phyloP scores from a whole-genome alignment of 30 jellyfish, hydroid and myxozoan genomes.

The Mastigias papua region DNA sequence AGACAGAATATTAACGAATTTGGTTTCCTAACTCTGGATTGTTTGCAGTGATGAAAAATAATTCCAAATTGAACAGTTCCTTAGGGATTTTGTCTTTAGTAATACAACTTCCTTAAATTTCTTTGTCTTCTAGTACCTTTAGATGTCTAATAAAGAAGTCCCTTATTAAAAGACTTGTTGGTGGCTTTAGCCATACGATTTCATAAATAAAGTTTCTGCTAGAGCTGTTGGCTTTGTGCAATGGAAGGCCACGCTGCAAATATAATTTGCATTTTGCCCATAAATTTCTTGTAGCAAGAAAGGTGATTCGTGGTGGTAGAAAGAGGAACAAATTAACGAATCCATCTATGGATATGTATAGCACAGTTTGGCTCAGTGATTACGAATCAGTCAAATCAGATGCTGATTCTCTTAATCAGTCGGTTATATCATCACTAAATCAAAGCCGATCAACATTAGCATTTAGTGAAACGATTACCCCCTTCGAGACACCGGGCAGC shows the following conservation, averaged over 20 bases:
- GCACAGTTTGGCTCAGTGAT: slow-evolving; percentile 99
- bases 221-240: neutral
- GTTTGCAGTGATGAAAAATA: no score
- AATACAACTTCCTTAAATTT: no score
- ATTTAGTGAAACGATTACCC: slow-evolving; percentile 73
- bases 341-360: slow-evolving; percentile 91
- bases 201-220: neutral
- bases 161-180: no score
- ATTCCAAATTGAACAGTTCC: no score
- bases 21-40: no score
- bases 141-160: no score
- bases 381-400: slow-evolving; percentile 93
- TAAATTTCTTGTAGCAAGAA: slow-evolving; percentile 75
- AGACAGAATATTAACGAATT: no score
- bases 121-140: no score
- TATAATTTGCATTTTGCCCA: slow-evolving; percentile 55
- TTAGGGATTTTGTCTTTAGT: no score
- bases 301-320: slow-evolving; percentile 87
- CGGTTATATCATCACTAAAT: slow-evolving; percentile 80
- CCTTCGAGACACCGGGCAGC: slow-evolving; percentile 75
- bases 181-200: no score
- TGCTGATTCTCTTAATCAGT: slow-evolving; percentile 80
- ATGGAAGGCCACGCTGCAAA: neutral
- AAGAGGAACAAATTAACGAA: slow-evolving; percentile 59
- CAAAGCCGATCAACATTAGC: slow-evolving; percentile 78